Percentiles rank a stretch among this genome's conserved stretches.
These are phyloP conservation scores for Pyrrhosoma nymphula DNA, from an alignment of 2,888 invertebrate genomes.

Conservation along the genomic window DNA sequence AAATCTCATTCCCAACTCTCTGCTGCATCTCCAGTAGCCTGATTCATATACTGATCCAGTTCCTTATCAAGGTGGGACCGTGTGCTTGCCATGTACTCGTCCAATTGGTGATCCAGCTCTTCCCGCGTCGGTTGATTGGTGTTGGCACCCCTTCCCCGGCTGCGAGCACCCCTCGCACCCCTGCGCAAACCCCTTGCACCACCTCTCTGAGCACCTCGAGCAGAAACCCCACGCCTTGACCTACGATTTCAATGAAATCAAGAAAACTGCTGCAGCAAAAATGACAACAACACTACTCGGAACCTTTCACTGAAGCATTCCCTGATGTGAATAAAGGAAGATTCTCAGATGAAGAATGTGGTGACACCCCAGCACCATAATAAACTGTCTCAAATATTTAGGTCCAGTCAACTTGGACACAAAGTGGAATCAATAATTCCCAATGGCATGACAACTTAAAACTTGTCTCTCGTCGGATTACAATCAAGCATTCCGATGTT, in stretches of 20 bases:
- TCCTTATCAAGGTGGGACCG: conserved; percentile 81
- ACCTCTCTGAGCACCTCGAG: conserved; percentile 23
- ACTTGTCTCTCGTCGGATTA: no score
- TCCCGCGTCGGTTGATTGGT: conserved; percentile 79
- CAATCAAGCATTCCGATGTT: no score
- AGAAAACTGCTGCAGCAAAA: not conserved
- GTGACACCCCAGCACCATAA: no score
- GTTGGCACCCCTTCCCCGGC: conserved; percentile 66
- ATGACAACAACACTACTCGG: no score
- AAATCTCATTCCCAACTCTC: not conserved
- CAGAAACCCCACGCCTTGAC: conserved; percentile 49
- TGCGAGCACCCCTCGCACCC: conserved; percentile 9
- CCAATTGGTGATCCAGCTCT: conserved; percentile 85
- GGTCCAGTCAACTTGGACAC: no score
- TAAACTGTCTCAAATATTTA: no score
- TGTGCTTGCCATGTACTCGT: conserved; percentile 86
- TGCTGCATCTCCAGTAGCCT: not conserved
- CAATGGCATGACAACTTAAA: no score
- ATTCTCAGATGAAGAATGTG: no score
- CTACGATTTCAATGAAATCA: not conserved
- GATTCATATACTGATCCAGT: conserved; percentile 81
- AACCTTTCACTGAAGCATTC: no score
- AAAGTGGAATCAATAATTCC: no score
- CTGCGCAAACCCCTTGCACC: conserved; percentile 20
- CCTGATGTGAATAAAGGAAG: no score